Conservation (phyloP, 23 tunicate genomes). For the Diplosoma virens region DNA sequence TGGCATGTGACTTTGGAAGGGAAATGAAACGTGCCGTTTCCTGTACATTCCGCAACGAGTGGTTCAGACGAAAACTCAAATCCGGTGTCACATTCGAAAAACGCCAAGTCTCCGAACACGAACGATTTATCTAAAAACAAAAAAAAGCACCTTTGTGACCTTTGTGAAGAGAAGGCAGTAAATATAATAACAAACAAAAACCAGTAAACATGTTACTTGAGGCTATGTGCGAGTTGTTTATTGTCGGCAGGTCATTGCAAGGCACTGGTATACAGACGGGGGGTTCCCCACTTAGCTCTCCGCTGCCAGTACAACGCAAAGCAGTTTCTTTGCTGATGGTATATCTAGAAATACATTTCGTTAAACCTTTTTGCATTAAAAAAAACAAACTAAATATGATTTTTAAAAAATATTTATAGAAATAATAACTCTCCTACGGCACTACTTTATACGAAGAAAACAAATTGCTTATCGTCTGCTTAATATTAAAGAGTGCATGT, state of each 20-base stretch:
- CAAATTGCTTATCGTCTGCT: no score
- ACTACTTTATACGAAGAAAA: no score
- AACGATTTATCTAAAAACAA: not conserved
- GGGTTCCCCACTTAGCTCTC: constrained; percentile 1
- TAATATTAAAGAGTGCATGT: no score
- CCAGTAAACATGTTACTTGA: not conserved
- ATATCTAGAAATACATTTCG: no score
- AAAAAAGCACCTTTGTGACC: not conserved
- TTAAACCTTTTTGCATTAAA: no score
- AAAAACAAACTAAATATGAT: no score
- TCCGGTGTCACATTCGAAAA: constrained; percentile 21
- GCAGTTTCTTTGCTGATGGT: not conserved
- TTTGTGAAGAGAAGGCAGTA: not conserved
- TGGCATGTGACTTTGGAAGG: constrained; percentile 21
- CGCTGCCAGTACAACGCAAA: constrained; percentile 19
- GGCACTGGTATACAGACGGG: constrained; percentile 26
- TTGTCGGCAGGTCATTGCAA: constrained; percentile 32
- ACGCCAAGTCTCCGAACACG: not conserved
- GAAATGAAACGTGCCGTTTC: constrained; percentile 16
- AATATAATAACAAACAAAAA: not conserved
- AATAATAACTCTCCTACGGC: no score
- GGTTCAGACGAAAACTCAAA: not conserved
- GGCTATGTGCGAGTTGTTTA: constrained; percentile 21
- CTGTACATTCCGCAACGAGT: constrained; percentile 3
- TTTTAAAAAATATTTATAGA: no score